phyloP scores from a whole-genome alignment of 2,113 vertebrate genomes.

The Sylvilagus bachmani region DNA sequence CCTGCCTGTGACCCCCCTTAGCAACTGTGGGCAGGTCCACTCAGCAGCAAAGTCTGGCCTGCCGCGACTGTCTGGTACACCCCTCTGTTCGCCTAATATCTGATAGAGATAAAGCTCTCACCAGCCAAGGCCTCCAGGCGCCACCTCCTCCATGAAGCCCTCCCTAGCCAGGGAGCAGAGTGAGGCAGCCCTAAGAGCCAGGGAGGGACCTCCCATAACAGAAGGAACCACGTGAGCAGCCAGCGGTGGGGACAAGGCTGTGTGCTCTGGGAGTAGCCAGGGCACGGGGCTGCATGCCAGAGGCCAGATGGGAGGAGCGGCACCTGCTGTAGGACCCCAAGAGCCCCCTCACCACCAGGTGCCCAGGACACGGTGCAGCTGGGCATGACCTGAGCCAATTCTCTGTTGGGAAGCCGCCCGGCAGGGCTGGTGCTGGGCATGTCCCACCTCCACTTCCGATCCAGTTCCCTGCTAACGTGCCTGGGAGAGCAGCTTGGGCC shows the following conservation, averaged over 20 bases:
- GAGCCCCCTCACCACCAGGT: too few species aligned
- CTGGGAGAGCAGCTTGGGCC: too few species aligned
- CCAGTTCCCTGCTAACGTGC: too few species aligned
- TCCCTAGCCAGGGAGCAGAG: not conserved
- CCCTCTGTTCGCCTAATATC: not conserved
- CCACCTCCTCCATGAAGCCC: not conserved
- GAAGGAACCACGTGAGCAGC: not conserved
- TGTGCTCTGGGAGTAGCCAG: not conserved
- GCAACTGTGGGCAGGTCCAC: not conserved
- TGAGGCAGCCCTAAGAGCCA: not conserved
- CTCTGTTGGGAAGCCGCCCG: too few species aligned
- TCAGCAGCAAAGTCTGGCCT: rapidly evolving
- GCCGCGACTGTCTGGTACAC: not conserved
- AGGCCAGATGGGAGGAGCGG: too few species aligned
- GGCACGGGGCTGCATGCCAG: not conserved
- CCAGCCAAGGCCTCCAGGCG: not conserved
- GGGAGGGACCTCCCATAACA: not conserved
- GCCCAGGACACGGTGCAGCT: too few species aligned
- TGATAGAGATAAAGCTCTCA: not conserved
- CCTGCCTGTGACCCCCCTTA: not conserved
- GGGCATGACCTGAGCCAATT: too few species aligned
- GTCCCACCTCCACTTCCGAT: too few species aligned
- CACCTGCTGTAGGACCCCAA: too few species aligned
- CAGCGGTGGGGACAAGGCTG: rapidly evolving
- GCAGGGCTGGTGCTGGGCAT: too few species aligned